A percentile compares a stretch with the other conserved stretches of the same genome.
phyloP scores from a whole-genome alignment of 1,140 invertebrate genomes.

The Periplaneta americana region DNA sequence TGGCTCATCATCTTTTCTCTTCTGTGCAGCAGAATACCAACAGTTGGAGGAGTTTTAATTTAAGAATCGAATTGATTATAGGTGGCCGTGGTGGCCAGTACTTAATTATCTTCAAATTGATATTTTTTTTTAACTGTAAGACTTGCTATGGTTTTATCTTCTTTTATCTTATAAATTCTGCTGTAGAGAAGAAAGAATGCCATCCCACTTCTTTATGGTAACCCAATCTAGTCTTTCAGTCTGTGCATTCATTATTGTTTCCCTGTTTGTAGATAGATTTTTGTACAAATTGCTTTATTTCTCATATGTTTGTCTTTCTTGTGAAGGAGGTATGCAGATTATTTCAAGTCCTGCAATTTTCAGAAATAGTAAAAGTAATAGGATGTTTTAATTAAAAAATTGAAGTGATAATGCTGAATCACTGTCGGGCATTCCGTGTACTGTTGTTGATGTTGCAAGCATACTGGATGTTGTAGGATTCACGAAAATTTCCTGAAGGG shows the following conservation, averaged over 20 bases:
- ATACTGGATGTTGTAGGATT: neutral
- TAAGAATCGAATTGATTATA: neutral
- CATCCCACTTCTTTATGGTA: slow-evolving; percentile 9
- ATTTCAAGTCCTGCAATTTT: slow-evolving; percentile 6
- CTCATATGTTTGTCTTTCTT: neutral
- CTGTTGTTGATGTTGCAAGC: neutral
- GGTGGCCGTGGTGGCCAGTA: neutral
- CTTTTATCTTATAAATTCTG: slow-evolving; percentile 2
- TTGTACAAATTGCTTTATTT: slow-evolving; percentile 10
- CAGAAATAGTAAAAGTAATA: neutral
- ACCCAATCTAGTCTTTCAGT: slow-evolving; percentile 18
- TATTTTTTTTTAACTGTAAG: neutral
- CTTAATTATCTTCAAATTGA: neutral
- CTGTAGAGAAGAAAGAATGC: slow-evolving; percentile 2
- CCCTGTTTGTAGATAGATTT: slow-evolving; percentile 8
- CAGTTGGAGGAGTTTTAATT: neutral
- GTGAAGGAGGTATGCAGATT: neutral
- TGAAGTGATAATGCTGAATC: neutral
- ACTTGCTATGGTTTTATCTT: neutral
- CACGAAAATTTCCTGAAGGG: no score
- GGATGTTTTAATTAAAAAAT: neutral
- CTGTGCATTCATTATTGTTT: slow-evolving; percentile 12
- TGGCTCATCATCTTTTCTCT: slow-evolving; percentile 2
- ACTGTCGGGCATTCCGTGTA: neutral
- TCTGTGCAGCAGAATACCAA: neutral